These are phyloP conservation scores for Eupristina koningsbergeri DNA, from an alignment of 1,140 invertebrate genomes.

Conservation along the genomic window DNA sequence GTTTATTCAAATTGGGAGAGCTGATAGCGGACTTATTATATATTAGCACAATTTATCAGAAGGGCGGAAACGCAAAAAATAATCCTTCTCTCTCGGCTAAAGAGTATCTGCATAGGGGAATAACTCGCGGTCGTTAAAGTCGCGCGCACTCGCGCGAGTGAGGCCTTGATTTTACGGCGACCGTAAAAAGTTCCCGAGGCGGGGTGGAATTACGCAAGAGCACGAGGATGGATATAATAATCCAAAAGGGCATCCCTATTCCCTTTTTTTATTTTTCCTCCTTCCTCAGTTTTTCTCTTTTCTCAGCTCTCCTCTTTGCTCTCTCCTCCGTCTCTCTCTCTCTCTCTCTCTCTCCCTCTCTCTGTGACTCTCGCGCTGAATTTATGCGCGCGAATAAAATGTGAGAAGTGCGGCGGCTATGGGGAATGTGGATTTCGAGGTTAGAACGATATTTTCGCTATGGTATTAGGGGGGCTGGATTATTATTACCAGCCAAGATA, in stretches of 20 bases:
- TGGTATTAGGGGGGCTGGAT: constrained; percentile 16
- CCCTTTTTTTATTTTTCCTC: background rate
- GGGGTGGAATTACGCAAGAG: constrained; percentile 56
- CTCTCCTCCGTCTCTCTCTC: background rate
- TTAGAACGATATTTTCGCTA: constrained; percentile 23
- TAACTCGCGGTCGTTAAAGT: constrained; percentile 68
- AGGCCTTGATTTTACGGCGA: constrained; percentile 61
- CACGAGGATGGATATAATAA: constrained; percentile 42
- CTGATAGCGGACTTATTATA: constrained; percentile 46
- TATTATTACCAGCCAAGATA: background rate
- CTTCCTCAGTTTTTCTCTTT: background rate
- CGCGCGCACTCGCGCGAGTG: constrained; percentile 49
- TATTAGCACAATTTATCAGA: background rate
- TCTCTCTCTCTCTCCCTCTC: background rate
- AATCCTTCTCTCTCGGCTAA: constrained; percentile 52
- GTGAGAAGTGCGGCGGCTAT: background rate
- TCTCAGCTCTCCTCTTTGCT: background rate
- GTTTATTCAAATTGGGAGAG: constrained; percentile 39
- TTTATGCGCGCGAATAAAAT: constrained; percentile 43
- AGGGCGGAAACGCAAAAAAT: constrained; percentile 52
- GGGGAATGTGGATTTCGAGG: constrained; percentile 42
- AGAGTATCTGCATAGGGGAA: constrained; percentile 69
- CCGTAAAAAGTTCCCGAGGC: constrained; percentile 57
- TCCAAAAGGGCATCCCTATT: constrained; percentile 13
- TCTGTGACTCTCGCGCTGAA: background rate